These are phyloP conservation scores for Papilio xuthus DNA, from an alignment of 1,140 invertebrate genomes.

Conservation along the genomic window DNA sequence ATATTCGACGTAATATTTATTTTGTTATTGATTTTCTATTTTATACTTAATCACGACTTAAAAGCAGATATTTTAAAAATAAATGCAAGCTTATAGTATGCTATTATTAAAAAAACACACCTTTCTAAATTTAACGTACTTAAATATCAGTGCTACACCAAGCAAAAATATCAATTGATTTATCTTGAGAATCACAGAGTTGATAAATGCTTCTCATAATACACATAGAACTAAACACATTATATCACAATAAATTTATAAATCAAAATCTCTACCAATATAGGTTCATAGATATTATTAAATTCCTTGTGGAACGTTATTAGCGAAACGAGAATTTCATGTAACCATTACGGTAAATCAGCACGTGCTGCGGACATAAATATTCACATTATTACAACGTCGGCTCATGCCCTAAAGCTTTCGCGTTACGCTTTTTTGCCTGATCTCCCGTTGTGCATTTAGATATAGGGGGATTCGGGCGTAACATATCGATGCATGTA, in stretches of 20 bases:
- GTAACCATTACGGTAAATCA: conserved; percentile 71
- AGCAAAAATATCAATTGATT: too few relatives aligned
- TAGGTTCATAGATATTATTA: conserved; percentile 47
- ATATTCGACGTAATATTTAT: conserved; percentile 55
- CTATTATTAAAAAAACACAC: too few relatives aligned
- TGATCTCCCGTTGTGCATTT: conserved; percentile 73
- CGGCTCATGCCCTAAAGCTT: conserved; percentile 56
- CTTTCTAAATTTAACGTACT: too few relatives aligned
- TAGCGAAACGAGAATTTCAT: conserved; percentile 75
- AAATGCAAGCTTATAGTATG: too few relatives aligned
- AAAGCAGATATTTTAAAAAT: too few relatives aligned
- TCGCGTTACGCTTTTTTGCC: conserved; percentile 62
- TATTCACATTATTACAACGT: conserved; percentile 76
- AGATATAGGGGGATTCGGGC: conserved; percentile 73
- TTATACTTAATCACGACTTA: neutral
- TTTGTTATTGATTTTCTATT: conserved; percentile 59
- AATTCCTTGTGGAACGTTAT: conserved; percentile 57
- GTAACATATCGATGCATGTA: conserved; percentile 70
- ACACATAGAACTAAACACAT: too few relatives aligned
- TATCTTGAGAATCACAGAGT: too few relatives aligned
- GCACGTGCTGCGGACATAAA: conserved; percentile 77
- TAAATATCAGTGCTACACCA: too few relatives aligned
- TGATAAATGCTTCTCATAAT: too few relatives aligned
- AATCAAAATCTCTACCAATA: neutral
- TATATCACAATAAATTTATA: neutral